Base-by-base conservation (phyloP, 1,140 invertebrate species). In the Apis dorsata region DNA sequence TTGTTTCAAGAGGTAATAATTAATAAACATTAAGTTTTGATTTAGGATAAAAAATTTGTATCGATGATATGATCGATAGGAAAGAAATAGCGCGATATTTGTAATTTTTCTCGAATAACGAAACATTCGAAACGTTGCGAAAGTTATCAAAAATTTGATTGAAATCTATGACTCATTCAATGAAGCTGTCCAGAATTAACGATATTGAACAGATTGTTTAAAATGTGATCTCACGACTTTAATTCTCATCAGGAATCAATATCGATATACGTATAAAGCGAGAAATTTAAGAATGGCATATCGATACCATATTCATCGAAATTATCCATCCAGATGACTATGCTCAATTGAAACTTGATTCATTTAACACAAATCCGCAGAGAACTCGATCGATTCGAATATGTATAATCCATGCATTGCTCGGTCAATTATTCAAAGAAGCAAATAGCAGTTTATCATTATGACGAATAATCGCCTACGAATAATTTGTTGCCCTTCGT, bases 371-470 rank as follows among this genome's bases (percentile, higher is more conserved):
- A 28, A 21, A 28, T 73, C 13, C 3, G 51, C 79, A 55, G 44
- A 55, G 19, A 51, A 75, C 53, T 17, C 62, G 55, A 81, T 81
- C 80, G 80, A 81, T 81, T 68, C 73, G 55, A 53, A n/a, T 76
- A 34, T 59, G 34, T 76, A 34, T 51, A 55, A 75, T 69, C 55
- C 73, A 24, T 10, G n/a, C 57, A 17, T 21, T 12, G 24, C 55
- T 28, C 19, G 21, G 19, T 9, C 28, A 21, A 28, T n/a, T 53
- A 21, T 66, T 74, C 21, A 21, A 60, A 59, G 21, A 75, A 62
- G 1, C 59, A 59, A 44, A 28, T 17, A 55, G 34, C 28, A 44
- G 34, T 17, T 21, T 34, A 3, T 21, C 17, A 44, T 11, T 19
- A 8, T 17, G 10, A 28, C 10, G 10, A 34, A 68, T 13, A 12